Conservation (phyloP, 2,888 invertebrate genomes). For the Linnaemya tessellans region DNA sequence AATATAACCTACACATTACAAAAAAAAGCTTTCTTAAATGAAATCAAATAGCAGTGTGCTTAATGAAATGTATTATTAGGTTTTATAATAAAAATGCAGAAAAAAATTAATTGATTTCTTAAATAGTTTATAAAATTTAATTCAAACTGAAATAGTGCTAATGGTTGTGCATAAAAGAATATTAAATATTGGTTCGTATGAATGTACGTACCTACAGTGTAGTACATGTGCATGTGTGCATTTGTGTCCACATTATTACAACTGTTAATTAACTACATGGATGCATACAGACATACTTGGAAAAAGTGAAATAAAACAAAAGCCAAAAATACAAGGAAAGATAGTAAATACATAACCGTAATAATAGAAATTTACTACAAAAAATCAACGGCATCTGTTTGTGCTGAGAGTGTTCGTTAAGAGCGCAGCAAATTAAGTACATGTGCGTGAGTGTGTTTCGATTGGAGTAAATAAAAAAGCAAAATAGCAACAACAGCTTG, state of each 20-base stretch:
- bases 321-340: not conserved
- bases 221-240: not conserved
- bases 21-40: not conserved
- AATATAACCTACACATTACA: not conserved
- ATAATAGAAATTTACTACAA: not conserved
- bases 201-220: too few relatives aligned
- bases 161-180: conserved; percentile 4
- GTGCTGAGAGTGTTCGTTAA: conserved; percentile 21
- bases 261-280: not conserved
- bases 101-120: not conserved
- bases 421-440: not conserved
- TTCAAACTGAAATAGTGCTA: conserved; percentile 19
- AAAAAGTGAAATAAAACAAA: conserved; percentile 8
- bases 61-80: not conserved
- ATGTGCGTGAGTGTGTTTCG: conserved; percentile 10
- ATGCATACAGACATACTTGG: not conserved
- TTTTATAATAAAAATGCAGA: not conserved
- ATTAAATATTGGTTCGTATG: too few relatives aligned
- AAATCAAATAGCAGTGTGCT: not conserved
- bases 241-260: conserved; percentile 1
- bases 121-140: not conserved
- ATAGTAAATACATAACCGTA: not conserved
- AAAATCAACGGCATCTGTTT: conserved; percentile 11
- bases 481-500: conserved; percentile 21
- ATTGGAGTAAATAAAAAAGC: conserved; percentile 25